These are phyloP conservation scores for Amaurobius ferox DNA, from an alignment of 2,888 invertebrate genomes.

Conservation along the genomic window DNA sequence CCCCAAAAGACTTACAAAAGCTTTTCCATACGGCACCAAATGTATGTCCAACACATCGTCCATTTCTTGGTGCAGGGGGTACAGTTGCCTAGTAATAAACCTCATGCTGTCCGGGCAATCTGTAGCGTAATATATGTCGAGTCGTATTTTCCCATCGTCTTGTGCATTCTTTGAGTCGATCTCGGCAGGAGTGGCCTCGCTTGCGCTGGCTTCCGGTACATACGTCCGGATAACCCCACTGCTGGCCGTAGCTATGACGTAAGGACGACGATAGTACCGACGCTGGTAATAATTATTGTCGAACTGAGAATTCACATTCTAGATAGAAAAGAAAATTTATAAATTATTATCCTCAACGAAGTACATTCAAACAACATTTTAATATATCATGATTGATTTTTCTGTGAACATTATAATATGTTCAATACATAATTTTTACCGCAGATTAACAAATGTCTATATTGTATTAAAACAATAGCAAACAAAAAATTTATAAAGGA, in stretches of 20 bases:
- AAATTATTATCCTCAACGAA: neutral
- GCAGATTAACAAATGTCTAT: too few relatives aligned
- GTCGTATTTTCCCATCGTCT: slow-evolving; percentile 4
- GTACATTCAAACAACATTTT: too few relatives aligned
- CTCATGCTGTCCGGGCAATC: slow-evolving; percentile 66
- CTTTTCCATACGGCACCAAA: slow-evolving; percentile 66
- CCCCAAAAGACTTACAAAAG: slow-evolving; percentile 53
- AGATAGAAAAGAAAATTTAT: neutral
- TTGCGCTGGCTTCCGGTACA: neutral
- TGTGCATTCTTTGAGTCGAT: too few relatives aligned
- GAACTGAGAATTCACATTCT: neutral
- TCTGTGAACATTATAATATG: too few relatives aligned
- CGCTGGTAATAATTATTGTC: neutral
- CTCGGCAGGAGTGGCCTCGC: neutral
- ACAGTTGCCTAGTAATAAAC: slow-evolving; percentile 40
- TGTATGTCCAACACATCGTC: slow-evolving; percentile 32
- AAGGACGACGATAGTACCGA: neutral
- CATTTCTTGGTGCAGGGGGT: slow-evolving; percentile 36
- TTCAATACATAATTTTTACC: too few relatives aligned
- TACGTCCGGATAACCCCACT: neutral
- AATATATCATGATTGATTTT: too few relatives aligned
- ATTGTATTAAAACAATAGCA: too few relatives aligned
- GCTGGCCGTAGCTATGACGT: neutral
- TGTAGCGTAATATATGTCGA: slow-evolving; percentile 60
- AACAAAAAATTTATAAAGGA: too few relatives aligned